These are phyloP conservation scores for Periophthalmus magnuspinnatus DNA, from an alignment of 2,797 vertebrate genomes.

Conservation along the genomic window DNA sequence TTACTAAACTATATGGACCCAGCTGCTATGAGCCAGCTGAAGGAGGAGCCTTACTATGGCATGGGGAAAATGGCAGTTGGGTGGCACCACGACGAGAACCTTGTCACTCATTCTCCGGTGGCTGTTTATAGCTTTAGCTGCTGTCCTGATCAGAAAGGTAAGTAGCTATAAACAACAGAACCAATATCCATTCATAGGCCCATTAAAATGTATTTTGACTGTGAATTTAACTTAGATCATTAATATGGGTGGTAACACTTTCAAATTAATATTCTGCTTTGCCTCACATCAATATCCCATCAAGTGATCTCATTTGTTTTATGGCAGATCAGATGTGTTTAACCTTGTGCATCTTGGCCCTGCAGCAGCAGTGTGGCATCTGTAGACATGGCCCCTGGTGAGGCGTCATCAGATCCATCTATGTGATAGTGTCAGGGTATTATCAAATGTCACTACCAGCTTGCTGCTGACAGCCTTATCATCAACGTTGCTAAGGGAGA, in stretches of 20 bases:
- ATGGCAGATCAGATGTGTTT: conserved; percentile 61
- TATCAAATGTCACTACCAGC: conserved; percentile 76
- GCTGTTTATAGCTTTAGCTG: conserved; percentile 94
- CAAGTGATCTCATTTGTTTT: conserved; percentile 58
- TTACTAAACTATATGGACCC: conserved; percentile 98
- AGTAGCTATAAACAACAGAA: conserved; percentile 20
- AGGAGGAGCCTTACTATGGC: conserved; percentile 94
- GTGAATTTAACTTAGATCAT: conserved; percentile 16
- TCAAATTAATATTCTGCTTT: conserved; percentile 35
- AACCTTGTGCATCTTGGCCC: conserved; percentile 63
- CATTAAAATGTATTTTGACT: conserved; percentile 12
- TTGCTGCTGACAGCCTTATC: conserved; percentile 73
- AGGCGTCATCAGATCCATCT: conserved; percentile 71
- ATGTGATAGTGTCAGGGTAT: conserved; percentile 71
- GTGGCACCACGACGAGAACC: conserved; percentile 97
- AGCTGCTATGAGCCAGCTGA: conserved; percentile 86
- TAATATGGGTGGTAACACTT: conserved; percentile 9
- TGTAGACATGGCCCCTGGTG: conserved; percentile 72
- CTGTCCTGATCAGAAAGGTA: conserved; percentile 79
- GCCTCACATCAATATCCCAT: conserved; percentile 45
- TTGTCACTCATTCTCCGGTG: conserved; percentile 88
- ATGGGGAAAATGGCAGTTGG: conserved; percentile 98
- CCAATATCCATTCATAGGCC: not conserved
- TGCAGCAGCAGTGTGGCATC: conserved; percentile 53
- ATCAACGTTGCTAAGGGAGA: conserved; percentile 54